These are phyloP conservation scores for Bellardia bayeri DNA, from an alignment of 2,888 invertebrate genomes.

Conservation along the genomic window DNA sequence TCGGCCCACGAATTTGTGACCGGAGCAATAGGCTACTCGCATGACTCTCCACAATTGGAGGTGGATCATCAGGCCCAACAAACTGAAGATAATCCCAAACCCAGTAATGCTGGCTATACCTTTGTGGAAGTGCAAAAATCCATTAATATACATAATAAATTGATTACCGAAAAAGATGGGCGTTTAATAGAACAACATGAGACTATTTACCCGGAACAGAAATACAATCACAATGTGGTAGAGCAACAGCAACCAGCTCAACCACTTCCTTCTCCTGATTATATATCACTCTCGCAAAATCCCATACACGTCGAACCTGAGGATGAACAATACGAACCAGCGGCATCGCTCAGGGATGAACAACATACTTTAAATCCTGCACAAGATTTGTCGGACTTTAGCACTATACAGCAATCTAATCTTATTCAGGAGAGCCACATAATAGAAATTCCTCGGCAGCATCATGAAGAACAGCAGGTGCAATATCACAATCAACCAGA, in stretches of 20 bases:
- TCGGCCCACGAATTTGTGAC: conserved; percentile 79
- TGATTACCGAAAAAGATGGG: conserved; percentile 82
- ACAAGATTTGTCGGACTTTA: conserved; percentile 52
- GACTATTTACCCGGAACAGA: conserved; percentile 78
- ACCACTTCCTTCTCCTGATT: conserved; percentile 65
- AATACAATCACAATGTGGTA: conserved; percentile 17
- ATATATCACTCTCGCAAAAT: conserved; percentile 77
- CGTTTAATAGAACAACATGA: conserved; percentile 81
- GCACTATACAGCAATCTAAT: conserved; percentile 81
- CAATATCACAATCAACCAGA: neutral
- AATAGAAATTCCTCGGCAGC: conserved; percentile 83
- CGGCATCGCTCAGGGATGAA: conserved; percentile 57
- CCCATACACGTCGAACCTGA: conserved; percentile 80
- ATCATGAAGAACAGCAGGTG: neutral
- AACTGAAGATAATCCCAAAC: conserved; percentile 78
- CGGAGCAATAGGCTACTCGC: conserved; percentile 75
- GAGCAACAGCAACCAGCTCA: conserved; percentile 33
- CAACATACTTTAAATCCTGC: conserved; percentile 54
- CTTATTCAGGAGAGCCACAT: conserved; percentile 66
- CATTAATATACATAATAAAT: conserved; percentile 84
- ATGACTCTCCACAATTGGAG: conserved; percentile 61
- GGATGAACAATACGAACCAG: conserved; percentile 71
- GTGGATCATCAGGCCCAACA: conserved; percentile 77
- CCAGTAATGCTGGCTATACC: conserved; percentile 84
- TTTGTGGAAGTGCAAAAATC: conserved; percentile 88